A percentile compares a stretch with the other conserved stretches of the same genome.
These are phyloP conservation scores for Geotrupes spiniger DNA, from an alignment of 2,888 invertebrate species.

Conservation along the genomic window DNA sequence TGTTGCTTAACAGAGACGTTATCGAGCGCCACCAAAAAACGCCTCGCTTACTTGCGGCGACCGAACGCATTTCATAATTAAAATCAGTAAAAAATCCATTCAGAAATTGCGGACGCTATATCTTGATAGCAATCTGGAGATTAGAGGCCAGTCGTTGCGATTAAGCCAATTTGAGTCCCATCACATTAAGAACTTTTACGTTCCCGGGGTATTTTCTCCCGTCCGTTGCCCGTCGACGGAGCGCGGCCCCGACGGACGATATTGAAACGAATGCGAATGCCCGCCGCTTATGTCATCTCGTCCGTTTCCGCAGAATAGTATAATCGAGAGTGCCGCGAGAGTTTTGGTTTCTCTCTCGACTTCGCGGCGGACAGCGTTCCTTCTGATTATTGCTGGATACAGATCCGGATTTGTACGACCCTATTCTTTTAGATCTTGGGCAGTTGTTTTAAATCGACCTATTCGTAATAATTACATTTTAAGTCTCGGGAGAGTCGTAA, in stretches of 20 bases:
- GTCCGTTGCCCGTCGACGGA: neutral
- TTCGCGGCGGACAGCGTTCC: neutral
- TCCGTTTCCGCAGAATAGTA: neutral
- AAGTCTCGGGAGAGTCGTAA: too few species aligned
- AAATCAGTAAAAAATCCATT: constrained; percentile 42
- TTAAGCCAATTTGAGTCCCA: constrained; percentile 41
- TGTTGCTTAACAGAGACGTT: too few species aligned
- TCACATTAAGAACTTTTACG: constrained; percentile 35
- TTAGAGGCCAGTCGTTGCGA: constrained; percentile 40
- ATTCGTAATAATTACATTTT: too few species aligned
- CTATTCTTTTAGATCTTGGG: too few species aligned
- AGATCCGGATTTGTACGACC: neutral
- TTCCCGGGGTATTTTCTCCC: neutral
- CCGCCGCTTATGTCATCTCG: constrained; percentile 4
- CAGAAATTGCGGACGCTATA: constrained; percentile 36
- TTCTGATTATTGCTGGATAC: too few species aligned
- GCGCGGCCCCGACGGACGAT: neutral
- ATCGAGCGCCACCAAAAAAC: too few species aligned
- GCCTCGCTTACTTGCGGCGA: neutral
- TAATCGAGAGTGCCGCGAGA: neutral
- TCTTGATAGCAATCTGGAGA: constrained; percentile 41
- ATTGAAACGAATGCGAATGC: neutral
- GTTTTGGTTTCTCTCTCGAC: too few species aligned
- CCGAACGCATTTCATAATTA: constrained; percentile 35
- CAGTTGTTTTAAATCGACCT: too few species aligned